These are phyloP conservation scores for Chaetorhynchus papuensis DNA, from an alignment of 2,113 vertebrate genomes.

Conservation along the genomic window DNA sequence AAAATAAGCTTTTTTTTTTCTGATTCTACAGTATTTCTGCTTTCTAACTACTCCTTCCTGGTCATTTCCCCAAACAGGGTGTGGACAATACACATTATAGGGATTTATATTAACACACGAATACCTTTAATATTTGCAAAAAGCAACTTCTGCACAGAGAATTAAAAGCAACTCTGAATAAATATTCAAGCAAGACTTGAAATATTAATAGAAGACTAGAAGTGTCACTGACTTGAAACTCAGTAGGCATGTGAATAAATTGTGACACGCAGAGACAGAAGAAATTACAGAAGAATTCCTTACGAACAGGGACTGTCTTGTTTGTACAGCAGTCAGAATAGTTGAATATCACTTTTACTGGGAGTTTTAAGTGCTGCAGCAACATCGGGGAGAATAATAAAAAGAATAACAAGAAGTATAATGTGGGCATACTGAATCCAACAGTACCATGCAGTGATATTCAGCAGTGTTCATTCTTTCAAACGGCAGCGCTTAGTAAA, in stretches of 20 bases:
- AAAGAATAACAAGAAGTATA: neutral
- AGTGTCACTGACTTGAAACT: neutral
- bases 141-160: neutral
- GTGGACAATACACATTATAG: neutral
- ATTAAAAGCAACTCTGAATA: neutral
- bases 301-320: neutral
- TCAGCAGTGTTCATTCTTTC: neutral
- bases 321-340: neutral
- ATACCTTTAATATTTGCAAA: neutral
- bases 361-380: neutral
- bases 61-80: neutral
- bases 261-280: neutral
- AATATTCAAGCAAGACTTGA: neutral
- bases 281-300: neutral
- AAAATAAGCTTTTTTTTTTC: neutral
- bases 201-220: neutral
- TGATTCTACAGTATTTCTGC: neutral
- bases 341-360: neutral
- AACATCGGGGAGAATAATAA: neutral
- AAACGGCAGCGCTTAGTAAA: neutral
- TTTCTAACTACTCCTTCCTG: neutral
- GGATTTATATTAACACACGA: neutral
- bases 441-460: neutral
- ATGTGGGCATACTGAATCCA: neutral
- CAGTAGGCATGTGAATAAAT: neutral